Evolutionary conservation across 2,113 vertebrate species (phyloP).

Genomic region (Glaucidium brasilianum): DNA sequence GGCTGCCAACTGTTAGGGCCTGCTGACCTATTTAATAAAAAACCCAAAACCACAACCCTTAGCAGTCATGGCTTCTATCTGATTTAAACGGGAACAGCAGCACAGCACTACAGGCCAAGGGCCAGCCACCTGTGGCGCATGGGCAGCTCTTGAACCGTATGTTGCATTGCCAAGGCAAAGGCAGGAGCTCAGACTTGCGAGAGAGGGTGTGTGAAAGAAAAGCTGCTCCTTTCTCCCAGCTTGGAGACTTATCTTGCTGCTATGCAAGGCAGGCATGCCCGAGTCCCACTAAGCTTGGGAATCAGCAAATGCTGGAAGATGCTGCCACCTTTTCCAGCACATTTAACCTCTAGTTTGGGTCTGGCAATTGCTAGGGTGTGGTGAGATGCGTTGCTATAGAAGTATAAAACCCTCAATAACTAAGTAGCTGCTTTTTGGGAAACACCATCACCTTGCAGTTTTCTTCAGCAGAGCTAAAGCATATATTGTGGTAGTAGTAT

Average conservation of each 20-base stretch:
- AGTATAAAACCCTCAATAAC: neutral
- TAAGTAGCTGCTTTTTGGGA: neutral
- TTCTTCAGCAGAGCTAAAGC: neutral
- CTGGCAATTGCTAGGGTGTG: neutral
- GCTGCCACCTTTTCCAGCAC: neutral
- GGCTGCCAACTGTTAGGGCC: constrained; percentile 26
- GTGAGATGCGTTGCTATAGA: neutral
- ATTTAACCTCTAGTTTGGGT: neutral
- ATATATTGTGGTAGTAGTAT: neutral
- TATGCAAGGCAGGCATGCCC: neutral
- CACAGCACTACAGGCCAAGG: neutral
- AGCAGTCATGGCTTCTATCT: neutral
- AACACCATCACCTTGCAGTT: neutral
- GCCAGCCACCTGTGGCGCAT: neutral
- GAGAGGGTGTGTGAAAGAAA: neutral
- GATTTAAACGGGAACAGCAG: neutral
- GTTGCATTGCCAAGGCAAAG: neutral
- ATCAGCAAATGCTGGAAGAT: neutral
- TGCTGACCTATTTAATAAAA: constrained; percentile 33
- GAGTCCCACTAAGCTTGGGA: neutral
- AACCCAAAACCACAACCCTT: neutral
- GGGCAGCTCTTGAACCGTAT: neutral
- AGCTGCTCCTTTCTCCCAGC: neutral
- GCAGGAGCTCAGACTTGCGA: constrained; percentile 6
- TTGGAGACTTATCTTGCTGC: neutral